Evolutionary conservation across 2,888 invertebrate genomes (phyloP).

Genomic region (Hedya salicella): DNA sequence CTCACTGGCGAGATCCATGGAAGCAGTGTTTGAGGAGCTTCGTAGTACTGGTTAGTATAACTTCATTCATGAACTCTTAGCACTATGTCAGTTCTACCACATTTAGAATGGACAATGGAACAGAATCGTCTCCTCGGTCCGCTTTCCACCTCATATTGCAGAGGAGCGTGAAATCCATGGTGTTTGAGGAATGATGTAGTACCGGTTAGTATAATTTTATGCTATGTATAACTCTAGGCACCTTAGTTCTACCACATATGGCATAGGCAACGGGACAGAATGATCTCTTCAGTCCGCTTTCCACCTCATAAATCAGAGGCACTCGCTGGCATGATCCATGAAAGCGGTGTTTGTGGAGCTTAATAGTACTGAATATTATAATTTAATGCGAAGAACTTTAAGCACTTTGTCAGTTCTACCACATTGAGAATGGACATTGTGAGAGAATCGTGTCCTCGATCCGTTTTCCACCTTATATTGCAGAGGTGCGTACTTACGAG

Average conservation of each 20-base stretch:
- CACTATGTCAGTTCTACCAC: constrained; percentile 73
- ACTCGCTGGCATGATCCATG: constrained; percentile 92
- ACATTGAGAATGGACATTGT: constrained; percentile 63
- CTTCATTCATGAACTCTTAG: background rate
- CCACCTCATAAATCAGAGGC: constrained; percentile 91
- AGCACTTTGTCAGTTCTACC: constrained; percentile 69
- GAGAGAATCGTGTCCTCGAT: constrained; percentile 68
- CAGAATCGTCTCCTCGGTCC: constrained; percentile 74
- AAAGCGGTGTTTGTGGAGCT: constrained; percentile 92
- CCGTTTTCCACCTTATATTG: constrained; percentile 92
- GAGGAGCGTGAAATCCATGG: constrained; percentile 91
- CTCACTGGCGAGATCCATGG: constrained; percentile 92
- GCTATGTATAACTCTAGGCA: constrained; percentile 70
- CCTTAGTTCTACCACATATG: constrained; percentile 69
- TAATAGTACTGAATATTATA: constrained; percentile 84
- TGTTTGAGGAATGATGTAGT: too few relatives aligned
- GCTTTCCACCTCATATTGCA: constrained; percentile 93
- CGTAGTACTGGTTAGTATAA: constrained; percentile 84
- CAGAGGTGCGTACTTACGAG: constrained; percentile 92
- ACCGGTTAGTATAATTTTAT: too few relatives aligned
- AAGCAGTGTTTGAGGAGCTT: constrained; percentile 91
- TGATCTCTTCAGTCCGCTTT: constrained; percentile 87
- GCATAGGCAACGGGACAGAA: constrained; percentile 59
- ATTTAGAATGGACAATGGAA: constrained; percentile 59
- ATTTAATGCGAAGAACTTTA: background rate